Conservation (phyloP, 2,888 invertebrate species). For the Amphimallon solstitiale region DNA sequence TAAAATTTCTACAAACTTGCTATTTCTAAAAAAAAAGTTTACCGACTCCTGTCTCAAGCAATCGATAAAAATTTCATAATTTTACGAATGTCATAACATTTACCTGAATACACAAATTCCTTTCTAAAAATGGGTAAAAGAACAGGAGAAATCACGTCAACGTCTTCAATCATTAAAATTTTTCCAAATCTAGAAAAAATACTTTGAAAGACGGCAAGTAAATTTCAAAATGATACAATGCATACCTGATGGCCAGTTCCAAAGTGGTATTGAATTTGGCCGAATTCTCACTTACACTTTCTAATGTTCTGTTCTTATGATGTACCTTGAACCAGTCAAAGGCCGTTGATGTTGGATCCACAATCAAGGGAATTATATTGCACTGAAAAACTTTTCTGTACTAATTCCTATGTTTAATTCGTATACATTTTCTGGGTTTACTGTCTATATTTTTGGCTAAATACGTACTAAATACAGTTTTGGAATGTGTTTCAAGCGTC, state of each 20-base stretch:
- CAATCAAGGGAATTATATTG: constrained; percentile 78
- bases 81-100: constrained; percentile 31
- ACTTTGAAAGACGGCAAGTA: too few relatives aligned
- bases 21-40: too few relatives aligned
- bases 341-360: constrained; percentile 91
- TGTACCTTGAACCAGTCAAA: constrained; percentile 83
- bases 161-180: constrained; percentile 84
- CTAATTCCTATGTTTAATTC: too few relatives aligned
- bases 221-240: too few relatives aligned
- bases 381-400: too few relatives aligned
- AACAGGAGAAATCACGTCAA: constrained; percentile 70
- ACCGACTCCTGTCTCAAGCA: too few relatives aligned
- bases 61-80: too few relatives aligned
- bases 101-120: constrained; percentile 70
- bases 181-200: constrained; percentile 78
- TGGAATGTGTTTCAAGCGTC: too few relatives aligned
- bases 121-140: constrained; percentile 72
- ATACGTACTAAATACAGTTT: too few relatives aligned
- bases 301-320: constrained; percentile 72
- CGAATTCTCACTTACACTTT: constrained; percentile 82
- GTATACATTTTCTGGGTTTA: too few relatives aligned
- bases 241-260: constrained; percentile 73
- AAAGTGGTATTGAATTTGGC: constrained; percentile 78
- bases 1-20: too few relatives aligned
- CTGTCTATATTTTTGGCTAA: too few relatives aligned